These are phyloP conservation scores for Bambusicola thoracicus DNA, from an alignment of 2,113 vertebrate genomes.

Conservation along the genomic window DNA sequence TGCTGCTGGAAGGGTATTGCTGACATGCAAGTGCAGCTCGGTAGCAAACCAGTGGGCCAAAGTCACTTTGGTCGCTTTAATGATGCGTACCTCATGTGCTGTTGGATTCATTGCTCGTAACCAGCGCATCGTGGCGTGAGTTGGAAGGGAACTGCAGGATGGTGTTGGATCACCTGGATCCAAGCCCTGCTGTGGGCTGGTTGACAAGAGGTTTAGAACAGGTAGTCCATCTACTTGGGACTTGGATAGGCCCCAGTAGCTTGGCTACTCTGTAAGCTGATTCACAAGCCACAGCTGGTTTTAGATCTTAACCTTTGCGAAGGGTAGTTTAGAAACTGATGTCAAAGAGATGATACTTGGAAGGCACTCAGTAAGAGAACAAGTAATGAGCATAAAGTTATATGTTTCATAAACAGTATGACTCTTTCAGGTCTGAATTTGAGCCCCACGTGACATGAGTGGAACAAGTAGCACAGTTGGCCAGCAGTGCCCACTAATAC, in stretches of 20 bases:
- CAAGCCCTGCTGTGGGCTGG: too few relatives aligned
- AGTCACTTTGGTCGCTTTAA: not conserved
- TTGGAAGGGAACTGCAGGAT: too few relatives aligned
- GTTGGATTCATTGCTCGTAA: fast-evolving
- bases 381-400: not conserved
- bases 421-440: not conserved
- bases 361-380: not conserved
- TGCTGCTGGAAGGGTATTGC: not conserved
- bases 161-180: too few relatives aligned
- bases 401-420: not conserved
- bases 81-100: fast-evolving
- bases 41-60: not conserved
- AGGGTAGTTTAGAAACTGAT: not conserved
- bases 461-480: not conserved
- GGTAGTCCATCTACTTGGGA: fast-evolving
- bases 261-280: not conserved
- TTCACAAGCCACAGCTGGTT: not conserved
- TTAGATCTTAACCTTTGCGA: not conserved
- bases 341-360: not conserved
- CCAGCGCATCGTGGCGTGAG: too few relatives aligned
- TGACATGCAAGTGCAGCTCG: not conserved
- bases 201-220: not conserved
- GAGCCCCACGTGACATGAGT: not conserved
- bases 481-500: not conserved
- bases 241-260: not conserved